Conservation (phyloP, 2,888 invertebrate genomes). For the Panzeria rudis region DNA sequence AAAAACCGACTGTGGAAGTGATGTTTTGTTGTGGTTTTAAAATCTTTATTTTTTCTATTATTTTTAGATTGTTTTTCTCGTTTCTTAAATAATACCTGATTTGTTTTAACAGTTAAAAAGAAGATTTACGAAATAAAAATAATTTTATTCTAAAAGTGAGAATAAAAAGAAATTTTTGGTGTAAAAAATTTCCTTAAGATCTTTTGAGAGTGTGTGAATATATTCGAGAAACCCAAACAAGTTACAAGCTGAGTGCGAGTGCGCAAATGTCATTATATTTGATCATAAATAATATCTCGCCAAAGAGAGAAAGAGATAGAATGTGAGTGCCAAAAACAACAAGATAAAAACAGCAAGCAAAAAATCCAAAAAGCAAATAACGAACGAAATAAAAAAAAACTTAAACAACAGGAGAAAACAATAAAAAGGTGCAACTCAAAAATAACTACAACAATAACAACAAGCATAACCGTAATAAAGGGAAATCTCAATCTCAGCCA, state of each 20-base stretch:
- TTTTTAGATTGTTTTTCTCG: constrained; percentile 27
- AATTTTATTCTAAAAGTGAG: constrained; percentile 56
- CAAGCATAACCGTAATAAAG: constrained; percentile 34
- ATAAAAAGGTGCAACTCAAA: constrained; percentile 56
- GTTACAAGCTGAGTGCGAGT: constrained; percentile 71
- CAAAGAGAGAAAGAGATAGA: constrained; percentile 69
- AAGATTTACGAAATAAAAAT: background rate
- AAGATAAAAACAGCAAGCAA: constrained; percentile 21
- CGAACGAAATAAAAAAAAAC: constrained; percentile 15
- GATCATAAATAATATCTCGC: constrained; percentile 23
- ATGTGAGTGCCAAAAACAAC: constrained; percentile 55
- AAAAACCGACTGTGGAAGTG: constrained; percentile 6
- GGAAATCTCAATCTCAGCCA: constrained; percentile 23
- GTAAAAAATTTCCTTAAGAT: constrained; percentile 44
- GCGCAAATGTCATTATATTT: constrained; percentile 67
- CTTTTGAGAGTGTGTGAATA: constrained; percentile 47
- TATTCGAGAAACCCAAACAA: constrained; percentile 58
- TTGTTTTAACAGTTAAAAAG: background rate
- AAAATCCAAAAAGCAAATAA: constrained; percentile 27
- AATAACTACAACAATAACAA: constrained; percentile 38
- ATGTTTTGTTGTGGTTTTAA: background rate
- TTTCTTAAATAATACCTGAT: background rate
- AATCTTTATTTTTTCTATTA: background rate
- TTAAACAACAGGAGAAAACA: constrained; percentile 8
- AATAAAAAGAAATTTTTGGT: constrained; percentile 53